Base-by-base conservation (phyloP, 2,113 vertebrate species). In the Callionymus lyra region DNA sequence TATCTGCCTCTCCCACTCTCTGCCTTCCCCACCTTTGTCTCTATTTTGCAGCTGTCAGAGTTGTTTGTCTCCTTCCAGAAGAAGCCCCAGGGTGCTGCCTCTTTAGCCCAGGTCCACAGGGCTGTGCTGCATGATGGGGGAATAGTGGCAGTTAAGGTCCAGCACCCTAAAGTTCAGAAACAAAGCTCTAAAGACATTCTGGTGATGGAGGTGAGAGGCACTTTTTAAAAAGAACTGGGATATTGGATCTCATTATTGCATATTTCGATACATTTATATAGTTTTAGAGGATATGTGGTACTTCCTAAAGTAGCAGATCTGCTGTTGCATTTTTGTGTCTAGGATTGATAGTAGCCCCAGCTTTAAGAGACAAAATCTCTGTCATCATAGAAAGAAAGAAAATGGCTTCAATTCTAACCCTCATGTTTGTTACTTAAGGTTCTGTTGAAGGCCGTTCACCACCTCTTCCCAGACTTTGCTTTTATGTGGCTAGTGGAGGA, bases 401-500 rank as follows among this genome's bases (percentile, higher is more conserved):
- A 8, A 8, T 27, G 21, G 21, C 8, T 8, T 5, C 4, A 27
- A 27, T 27, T 27, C 21, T 8, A 4, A 5, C 21, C 8, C 21
- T 8, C 4, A 27, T 27, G 21, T 27, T 27, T 27, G 21, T 8
- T 27, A 8, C 34, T 53, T 1, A 44, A 99, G 95, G 71, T 92
- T 52, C 84, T 99, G 2, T 34, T 93, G 10, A 82, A 77, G 46
- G 67, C 72, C 1, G 92, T 99, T 59, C 89, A 93, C 39, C 88
- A 91, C 78, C 84, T 98, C 31, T 99, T 98, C 63, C 95, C 95
- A 14, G 88, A 97, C 60, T 96, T 99, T 68, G 87, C 89, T 47
- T 97, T 99, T 59, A 90, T 95, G 89, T 99, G 95, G 95, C 65
- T 99, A 65, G 91, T 95, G 44, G 94, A 99, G 15, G 95, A 99